These are phyloP conservation scores for Eupithecia subumbrata DNA, from an alignment of 2,888 invertebrate genomes.

Conservation along the genomic window DNA sequence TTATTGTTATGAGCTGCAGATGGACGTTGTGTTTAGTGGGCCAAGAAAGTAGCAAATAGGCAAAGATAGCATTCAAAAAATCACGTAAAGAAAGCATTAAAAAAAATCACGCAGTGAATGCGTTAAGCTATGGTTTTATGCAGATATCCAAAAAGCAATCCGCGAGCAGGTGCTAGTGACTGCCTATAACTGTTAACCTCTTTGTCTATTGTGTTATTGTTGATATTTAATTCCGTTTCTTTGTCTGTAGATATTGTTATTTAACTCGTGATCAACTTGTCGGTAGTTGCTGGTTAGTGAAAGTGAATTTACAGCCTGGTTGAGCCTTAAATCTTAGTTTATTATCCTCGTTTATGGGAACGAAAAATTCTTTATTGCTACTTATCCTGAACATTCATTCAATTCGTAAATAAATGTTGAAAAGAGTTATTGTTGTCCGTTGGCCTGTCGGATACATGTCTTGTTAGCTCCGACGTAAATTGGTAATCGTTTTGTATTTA, in stretches of 20 bases:
- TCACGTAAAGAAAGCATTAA: no score
- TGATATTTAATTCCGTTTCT: background rate
- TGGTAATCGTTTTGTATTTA: background rate
- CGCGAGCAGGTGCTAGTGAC: background rate
- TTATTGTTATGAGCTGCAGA: no score
- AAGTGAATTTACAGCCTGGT: constrained; percentile 29
- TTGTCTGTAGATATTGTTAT: background rate
- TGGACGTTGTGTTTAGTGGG: no score
- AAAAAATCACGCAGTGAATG: no score
- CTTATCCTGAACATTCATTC: constrained; percentile 14
- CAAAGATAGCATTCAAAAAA: no score
- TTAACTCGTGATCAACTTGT: constrained; percentile 1
- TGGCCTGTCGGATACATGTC: background rate
- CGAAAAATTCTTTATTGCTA: constrained; percentile 32
- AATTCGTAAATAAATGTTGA: constrained; percentile 2
- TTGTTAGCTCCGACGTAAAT: constrained; percentile 4
- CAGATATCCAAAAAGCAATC: background rate
- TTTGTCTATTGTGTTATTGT: background rate
- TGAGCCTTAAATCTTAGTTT: constrained; percentile 21
- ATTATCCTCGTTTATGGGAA: constrained; percentile 16
- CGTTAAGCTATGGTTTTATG: background rate
- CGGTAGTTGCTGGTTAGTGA: constrained; percentile 10
- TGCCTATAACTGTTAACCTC: background rate
- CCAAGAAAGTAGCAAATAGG: no score
- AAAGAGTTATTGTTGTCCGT: constrained; percentile 2